Conservation (phyloP, 92 coral and sea anemone species). For the Isaurus tuberculatus region DNA sequence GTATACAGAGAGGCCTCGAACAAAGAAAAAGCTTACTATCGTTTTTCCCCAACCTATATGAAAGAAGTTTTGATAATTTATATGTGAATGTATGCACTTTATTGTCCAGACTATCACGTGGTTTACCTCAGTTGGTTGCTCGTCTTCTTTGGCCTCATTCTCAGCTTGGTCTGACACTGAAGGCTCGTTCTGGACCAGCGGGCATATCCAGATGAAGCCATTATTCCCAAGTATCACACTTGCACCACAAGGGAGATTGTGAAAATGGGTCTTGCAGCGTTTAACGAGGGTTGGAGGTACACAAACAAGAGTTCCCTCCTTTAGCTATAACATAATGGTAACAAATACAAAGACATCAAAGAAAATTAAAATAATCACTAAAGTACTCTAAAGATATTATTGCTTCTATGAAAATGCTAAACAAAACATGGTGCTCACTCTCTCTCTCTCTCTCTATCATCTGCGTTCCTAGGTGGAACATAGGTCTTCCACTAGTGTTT, state of each 20-base stretch:
- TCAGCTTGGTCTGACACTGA: slow-evolving; percentile 57
- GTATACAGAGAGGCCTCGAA: too few species aligned
- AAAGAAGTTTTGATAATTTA: too few species aligned
- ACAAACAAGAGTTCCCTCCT: slow-evolving; percentile 86
- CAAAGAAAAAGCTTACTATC: too few species aligned
- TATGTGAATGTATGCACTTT: too few species aligned
- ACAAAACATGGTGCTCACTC: too few species aligned
- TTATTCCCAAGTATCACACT: slow-evolving; percentile 96
- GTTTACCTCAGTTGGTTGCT: slow-evolving; percentile 40
- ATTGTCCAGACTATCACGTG: too few species aligned
- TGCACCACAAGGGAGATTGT: slow-evolving; percentile 94
- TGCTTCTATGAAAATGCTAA: not conserved
- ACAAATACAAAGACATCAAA: not conserved
- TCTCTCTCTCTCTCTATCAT: too few species aligned
- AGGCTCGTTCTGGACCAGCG: slow-evolving; percentile 70
- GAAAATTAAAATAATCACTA: not conserved
- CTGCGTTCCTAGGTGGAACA: too few species aligned
- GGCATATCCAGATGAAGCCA: slow-evolving; percentile 93
- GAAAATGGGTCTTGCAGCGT: slow-evolving; percentile 98
- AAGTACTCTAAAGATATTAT: too few species aligned
- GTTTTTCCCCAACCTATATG: too few species aligned
- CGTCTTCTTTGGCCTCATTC: slow-evolving; percentile 33
- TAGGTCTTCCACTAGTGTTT: too few species aligned
- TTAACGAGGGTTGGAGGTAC: slow-evolving; percentile 93
- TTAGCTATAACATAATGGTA: slow-evolving; percentile 60